phyloP scores from a whole-genome alignment of 2,888 invertebrate genomes.

The Archips crataeganus region DNA sequence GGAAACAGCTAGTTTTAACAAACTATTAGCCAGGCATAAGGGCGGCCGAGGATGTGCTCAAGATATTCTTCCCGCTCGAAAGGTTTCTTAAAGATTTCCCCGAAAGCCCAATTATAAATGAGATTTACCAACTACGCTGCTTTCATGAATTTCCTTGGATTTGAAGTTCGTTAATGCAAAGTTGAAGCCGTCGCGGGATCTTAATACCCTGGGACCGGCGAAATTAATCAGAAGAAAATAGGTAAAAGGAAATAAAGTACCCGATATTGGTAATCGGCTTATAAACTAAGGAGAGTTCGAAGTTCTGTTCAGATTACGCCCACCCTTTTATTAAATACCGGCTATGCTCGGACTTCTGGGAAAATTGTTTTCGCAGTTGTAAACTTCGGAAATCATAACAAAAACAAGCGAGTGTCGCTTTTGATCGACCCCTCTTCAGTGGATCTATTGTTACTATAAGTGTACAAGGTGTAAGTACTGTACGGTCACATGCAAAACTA shows the following conservation, averaged over 20 bases:
- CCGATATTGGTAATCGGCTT: slow-evolving; percentile 36
- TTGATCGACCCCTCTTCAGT: not conserved
- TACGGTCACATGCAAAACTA: no score
- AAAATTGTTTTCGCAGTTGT: slow-evolving; percentile 5
- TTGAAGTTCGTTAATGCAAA: slow-evolving; percentile 22
- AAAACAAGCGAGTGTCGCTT: slow-evolving; percentile 1
- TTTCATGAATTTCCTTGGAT: slow-evolving; percentile 5
- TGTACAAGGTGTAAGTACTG: no score
- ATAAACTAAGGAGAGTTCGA: slow-evolving; percentile 26
- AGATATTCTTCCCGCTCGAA: not conserved
- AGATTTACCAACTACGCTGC: slow-evolving; percentile 12
- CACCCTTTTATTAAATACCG: slow-evolving; percentile 13
- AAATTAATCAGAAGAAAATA: slow-evolving; percentile 38
- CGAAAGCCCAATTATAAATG: slow-evolving; percentile 2
- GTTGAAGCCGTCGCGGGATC: slow-evolving; percentile 10
- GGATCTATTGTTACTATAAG: no score
- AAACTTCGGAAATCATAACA: slow-evolving; percentile 3
- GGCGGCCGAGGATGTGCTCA: not conserved
- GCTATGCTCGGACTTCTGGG: not conserved
- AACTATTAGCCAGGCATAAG: not conserved
- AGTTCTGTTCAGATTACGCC: slow-evolving; percentile 9
- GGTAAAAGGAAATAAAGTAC: slow-evolving; percentile 33
- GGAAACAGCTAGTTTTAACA: no score
- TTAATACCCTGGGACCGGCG: slow-evolving; percentile 14
- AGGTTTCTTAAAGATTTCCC: not conserved